Percentiles rank a stretch among this genome's conserved stretches.
These are phyloP conservation scores for Scyliorhinus canicula DNA, from an alignment of 2,797 vertebrate species.

Conservation along the genomic window DNA sequence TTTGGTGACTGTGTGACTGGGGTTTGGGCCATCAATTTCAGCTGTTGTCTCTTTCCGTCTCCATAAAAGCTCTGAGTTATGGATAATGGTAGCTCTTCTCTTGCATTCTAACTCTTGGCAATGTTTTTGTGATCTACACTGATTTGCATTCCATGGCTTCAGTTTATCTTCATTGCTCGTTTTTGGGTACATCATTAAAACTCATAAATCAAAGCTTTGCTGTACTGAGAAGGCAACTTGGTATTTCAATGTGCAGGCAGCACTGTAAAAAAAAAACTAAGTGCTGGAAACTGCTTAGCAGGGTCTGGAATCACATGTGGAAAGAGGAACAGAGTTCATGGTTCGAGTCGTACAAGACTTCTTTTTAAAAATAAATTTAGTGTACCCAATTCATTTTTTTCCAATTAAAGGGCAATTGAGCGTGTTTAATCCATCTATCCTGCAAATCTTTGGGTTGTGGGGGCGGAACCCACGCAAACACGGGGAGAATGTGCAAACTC, in stretches of 20 bases:
- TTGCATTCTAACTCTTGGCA: background rate
- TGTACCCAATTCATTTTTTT: too few species aligned
- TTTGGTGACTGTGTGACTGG: background rate
- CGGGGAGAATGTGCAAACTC: too few species aligned
- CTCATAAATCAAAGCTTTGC: background rate
- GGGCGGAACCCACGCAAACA: too few species aligned
- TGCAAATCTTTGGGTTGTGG: too few species aligned
- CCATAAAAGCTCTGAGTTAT: background rate
- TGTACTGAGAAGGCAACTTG: background rate
- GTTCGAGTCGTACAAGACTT: too few species aligned
- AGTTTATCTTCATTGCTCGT: background rate
- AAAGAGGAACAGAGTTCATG: too few species aligned
- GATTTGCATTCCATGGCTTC: constrained; percentile 10
- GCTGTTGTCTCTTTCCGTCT: background rate
- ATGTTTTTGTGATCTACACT: background rate
- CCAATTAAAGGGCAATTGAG: too few species aligned
- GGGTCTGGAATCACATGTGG: too few species aligned
- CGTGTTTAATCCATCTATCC: too few species aligned
- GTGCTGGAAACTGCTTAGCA: too few species aligned
- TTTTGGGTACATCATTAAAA: background rate
- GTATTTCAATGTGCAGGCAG: background rate
- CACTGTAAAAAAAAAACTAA: background rate
- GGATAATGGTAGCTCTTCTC: background rate
- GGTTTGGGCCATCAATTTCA: background rate
- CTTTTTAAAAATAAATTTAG: too few species aligned